Conservation (phyloP, 2,888 invertebrate genomes). For the Acrobasis consociella region DNA sequence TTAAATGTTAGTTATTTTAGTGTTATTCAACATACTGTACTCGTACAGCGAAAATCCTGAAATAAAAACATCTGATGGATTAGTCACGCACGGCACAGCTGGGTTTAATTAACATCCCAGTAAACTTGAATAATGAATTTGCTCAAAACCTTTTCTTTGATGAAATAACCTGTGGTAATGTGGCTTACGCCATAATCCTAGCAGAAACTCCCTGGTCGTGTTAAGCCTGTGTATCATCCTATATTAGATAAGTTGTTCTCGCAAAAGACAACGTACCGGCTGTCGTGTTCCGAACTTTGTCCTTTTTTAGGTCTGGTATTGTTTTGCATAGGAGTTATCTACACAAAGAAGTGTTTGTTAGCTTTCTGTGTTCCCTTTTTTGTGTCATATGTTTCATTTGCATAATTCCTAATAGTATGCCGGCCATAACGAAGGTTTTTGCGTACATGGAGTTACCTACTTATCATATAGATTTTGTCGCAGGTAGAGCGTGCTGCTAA, state of each 20-base stretch:
- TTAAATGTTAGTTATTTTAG: no score
- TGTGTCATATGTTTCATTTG: no score
- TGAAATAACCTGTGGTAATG: not conserved
- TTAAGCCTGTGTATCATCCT: not conserved
- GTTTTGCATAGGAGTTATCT: conserved; percentile 9
- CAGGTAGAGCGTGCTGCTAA: no score
- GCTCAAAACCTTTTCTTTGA: not conserved
- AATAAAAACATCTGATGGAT: not conserved
- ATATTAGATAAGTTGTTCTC: conserved; percentile 15
- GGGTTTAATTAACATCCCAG: not conserved
- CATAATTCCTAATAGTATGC: no score
- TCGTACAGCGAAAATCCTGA: not conserved
- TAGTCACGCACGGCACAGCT: not conserved
- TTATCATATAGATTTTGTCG: no score
- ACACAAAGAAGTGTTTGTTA: not conserved
- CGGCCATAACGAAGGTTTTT: no score
- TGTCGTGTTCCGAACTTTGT: conserved; percentile 16
- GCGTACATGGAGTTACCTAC: no score
- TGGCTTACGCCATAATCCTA: not conserved
- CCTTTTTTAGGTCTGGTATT: not conserved
- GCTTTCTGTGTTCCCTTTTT: no score
- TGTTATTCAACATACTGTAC: no score
- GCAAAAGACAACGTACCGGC: conserved; percentile 1
- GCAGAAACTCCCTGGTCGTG: not conserved
- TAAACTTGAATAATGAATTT: not conserved